phyloP scores from a whole-genome alignment of 2,113 vertebrate species.

The Lepisosteus oculatus region DNA sequence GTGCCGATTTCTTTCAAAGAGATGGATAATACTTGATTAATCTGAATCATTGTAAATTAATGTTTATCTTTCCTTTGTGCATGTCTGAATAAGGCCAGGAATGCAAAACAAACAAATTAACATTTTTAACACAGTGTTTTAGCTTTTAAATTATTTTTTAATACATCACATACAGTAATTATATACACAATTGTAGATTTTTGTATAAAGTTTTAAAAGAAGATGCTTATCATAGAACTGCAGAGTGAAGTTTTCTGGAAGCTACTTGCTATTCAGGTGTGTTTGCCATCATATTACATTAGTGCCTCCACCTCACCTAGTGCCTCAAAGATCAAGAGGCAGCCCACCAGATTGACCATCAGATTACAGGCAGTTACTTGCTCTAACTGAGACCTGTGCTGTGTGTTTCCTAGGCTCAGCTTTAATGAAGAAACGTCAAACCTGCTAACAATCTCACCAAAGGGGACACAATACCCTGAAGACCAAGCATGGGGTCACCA shows the following conservation, averaged over 20 bases:
- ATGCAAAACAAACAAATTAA: too few relatives aligned
- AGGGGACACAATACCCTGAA: slow-evolving; percentile 58
- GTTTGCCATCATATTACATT: slow-evolving; percentile 21
- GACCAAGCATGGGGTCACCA: slow-evolving; percentile 83
- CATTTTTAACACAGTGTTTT: too few relatives aligned
- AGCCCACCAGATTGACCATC: slow-evolving; percentile 27
- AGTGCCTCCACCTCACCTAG: slow-evolving; percentile 21
- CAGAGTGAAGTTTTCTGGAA: slow-evolving; percentile 5
- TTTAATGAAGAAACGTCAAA: slow-evolving; percentile 83
- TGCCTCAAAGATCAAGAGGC: slow-evolving; percentile 23
- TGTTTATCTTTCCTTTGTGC: neutral
- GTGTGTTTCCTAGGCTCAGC: slow-evolving; percentile 66
- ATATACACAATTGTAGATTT: too few relatives aligned
- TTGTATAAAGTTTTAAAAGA: too few relatives aligned
- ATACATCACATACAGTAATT: too few relatives aligned
- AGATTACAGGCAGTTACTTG: slow-evolving; percentile 34
- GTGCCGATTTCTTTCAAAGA: slow-evolving; percentile 32
- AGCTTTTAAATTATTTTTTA: too few relatives aligned
- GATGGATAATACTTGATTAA: slow-evolving; percentile 15
- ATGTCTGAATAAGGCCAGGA: neutral
- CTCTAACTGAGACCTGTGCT: slow-evolving; percentile 41
- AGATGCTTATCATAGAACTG: neutral
- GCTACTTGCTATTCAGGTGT: slow-evolving; percentile 27
- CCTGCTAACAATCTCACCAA: slow-evolving; percentile 61
- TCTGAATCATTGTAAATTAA: neutral